Evolutionary conservation across 2,888 invertebrate genomes (phyloP).

Genomic region (Macrosoma leucophasiata): DNA sequence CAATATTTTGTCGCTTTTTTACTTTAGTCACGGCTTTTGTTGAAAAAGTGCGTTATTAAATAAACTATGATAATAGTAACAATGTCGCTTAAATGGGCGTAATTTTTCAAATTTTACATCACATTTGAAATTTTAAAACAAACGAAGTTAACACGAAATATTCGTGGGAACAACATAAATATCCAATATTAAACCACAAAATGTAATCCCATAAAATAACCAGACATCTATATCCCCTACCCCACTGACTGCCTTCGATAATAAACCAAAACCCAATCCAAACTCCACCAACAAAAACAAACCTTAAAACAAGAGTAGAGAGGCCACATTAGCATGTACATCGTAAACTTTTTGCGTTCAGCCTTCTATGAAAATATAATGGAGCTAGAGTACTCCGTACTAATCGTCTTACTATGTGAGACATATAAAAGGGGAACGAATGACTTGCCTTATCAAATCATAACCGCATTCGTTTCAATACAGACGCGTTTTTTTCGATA

Average conservation of each 20-base stretch:
- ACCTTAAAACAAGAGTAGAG: constrained; percentile 25
- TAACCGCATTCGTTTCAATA: constrained; percentile 44
- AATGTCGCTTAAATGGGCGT: too few relatives aligned
- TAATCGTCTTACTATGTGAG: constrained; percentile 60
- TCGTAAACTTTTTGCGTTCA: constrained; percentile 54
- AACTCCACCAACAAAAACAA: constrained; percentile 25
- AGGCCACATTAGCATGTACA: constrained; percentile 23
- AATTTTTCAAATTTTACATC: too few relatives aligned
- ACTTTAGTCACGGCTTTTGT: too few relatives aligned
- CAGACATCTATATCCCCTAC: constrained; percentile 40
- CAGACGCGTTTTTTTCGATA: constrained; percentile 40
- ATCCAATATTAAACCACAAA: not conserved
- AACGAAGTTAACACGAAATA: not conserved
- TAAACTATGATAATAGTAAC: too few relatives aligned
- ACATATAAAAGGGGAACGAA: constrained; percentile 65
- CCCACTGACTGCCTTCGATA: constrained; percentile 55
- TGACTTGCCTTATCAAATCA: constrained; percentile 61
- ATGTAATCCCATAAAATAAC: constrained; percentile 29
- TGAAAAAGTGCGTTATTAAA: too few relatives aligned
- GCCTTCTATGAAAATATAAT: constrained; percentile 73
- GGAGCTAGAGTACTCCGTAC: constrained; percentile 50
- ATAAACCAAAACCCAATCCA: constrained; percentile 43
- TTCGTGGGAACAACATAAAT: not conserved
- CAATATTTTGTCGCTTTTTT: too few relatives aligned
- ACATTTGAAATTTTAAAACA: too few relatives aligned